A percentile compares a stretch with the other conserved stretches of the same genome.
Evolutionary conservation across 1,140 invertebrate species (phyloP).

Genomic region (Drosophila elegans): DNA sequence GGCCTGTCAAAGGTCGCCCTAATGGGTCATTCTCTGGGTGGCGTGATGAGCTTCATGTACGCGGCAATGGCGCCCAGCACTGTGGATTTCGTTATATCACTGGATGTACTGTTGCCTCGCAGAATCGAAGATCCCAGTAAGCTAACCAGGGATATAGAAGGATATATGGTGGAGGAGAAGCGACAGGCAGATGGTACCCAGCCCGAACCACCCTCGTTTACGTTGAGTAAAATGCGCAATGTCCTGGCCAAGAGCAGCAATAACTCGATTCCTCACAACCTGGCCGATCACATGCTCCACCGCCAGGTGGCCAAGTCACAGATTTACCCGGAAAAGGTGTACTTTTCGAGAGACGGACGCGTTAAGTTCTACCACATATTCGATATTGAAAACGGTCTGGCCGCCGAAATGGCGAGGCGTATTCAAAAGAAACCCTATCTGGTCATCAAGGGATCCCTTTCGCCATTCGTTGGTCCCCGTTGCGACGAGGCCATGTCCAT

Average conservation of each 20-base stretch:
- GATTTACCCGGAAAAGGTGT: conserved; percentile 86
- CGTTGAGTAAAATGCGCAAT: conserved; percentile 86
- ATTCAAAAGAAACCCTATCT: conserved; percentile 62
- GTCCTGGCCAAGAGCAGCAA: conserved; percentile 85
- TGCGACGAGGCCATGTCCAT: conserved; percentile 85
- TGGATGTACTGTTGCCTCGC: conserved; percentile 87
- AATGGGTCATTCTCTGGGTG: conserved; percentile 89
- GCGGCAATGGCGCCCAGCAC: conserved; percentile 86
- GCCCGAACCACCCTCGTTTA: conserved; percentile 86
- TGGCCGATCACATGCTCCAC: conserved; percentile 86
- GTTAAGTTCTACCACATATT: conserved; percentile 79
- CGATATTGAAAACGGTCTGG: conserved; percentile 16
- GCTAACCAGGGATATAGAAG: conserved; percentile 19
- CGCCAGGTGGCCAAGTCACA: conserved; percentile 86
- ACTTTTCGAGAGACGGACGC: conserved; percentile 87
- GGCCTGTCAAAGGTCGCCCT: conserved; percentile 89
- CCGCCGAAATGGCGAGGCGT: conserved; percentile 40
- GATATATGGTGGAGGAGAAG: conserved; percentile 50
- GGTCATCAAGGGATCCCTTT: conserved; percentile 55
- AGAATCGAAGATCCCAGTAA: not conserved
- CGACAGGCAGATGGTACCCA: conserved; percentile 31
- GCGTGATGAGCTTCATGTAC: conserved; percentile 86
- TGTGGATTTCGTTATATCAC: conserved; percentile 87
- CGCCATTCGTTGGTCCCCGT: conserved; percentile 17
- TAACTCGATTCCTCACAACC: conserved; percentile 86